Evolutionary conservation across 2,888 invertebrate species (phyloP).

Genomic region (Baccha elongata): DNA sequence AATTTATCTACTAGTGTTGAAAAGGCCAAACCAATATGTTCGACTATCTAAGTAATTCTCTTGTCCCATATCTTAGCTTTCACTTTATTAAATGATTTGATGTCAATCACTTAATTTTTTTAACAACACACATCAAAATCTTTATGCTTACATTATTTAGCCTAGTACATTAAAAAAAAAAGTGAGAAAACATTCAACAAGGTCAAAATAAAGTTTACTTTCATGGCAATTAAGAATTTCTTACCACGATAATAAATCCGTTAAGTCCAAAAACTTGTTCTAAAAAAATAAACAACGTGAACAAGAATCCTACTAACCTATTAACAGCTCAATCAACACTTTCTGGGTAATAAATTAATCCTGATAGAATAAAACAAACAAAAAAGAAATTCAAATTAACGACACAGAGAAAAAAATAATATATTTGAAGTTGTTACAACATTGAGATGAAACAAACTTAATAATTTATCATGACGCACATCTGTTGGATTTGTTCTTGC

Average conservation of each 20-base stretch:
- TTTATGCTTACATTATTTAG: not conserved
- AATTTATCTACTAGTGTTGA: too few species aligned
- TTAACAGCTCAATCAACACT: not conserved
- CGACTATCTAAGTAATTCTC: too few species aligned
- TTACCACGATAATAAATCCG: not conserved
- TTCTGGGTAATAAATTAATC: not conserved
- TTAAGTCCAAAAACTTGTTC: conserved; percentile 6
- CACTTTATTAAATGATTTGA: too few species aligned
- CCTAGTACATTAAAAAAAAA: not conserved
- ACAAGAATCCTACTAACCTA: conserved; percentile 52
- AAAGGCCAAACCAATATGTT: too few species aligned
- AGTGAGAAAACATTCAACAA: not conserved
- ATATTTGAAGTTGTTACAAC: not conserved
- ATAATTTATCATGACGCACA: not conserved
- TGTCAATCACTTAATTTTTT: too few species aligned
- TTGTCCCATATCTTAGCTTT: too few species aligned
- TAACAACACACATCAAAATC: not conserved
- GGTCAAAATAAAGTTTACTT: not conserved
- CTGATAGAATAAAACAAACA: not conserved
- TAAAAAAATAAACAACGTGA: conserved; percentile 4
- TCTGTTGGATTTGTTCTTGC: not conserved
- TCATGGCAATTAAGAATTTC: not conserved
- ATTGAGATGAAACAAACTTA: not conserved
- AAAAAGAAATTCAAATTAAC: too few species aligned
- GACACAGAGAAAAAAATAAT: not conserved